phyloP scores from a whole-genome alignment of 2,113 vertebrate genomes.

The Amazona vittata region DNA sequence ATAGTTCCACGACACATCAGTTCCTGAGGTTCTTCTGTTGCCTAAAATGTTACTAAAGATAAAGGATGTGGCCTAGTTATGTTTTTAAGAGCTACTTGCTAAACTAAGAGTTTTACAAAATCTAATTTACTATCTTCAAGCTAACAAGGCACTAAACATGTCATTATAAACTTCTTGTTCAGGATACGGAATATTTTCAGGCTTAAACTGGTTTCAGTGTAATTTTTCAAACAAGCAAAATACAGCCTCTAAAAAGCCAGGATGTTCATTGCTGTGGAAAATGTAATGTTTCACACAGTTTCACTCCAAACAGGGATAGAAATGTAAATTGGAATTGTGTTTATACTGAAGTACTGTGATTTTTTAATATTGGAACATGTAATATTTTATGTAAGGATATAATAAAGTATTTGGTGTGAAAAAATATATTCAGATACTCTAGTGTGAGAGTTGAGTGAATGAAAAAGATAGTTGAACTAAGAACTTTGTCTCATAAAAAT shows the following conservation, averaged over 20 bases:
- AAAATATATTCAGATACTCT: neutral
- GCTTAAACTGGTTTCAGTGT: neutral
- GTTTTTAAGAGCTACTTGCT: neutral
- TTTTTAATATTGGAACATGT: neutral
- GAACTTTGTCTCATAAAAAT: neutral
- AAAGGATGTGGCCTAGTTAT: neutral
- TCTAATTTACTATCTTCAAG: neutral
- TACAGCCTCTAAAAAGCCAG: neutral
- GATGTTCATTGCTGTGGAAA: neutral
- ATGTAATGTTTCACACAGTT: neutral
- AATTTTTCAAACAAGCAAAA: neutral
- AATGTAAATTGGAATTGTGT: neutral
- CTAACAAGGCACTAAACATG: neutral
- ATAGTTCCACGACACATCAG: neutral
- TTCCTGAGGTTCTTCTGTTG: constrained; percentile 6
- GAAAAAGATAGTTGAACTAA: neutral
- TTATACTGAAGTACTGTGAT: neutral
- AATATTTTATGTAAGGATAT: neutral
- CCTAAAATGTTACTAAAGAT: neutral
- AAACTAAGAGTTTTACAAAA: neutral
- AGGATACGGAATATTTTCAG: neutral
- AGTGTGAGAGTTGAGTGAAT: neutral
- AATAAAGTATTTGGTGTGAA: neutral
- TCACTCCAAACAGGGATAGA: neutral
- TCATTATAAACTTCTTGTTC: neutral